Percentiles rank a stretch among this genome's conserved stretches.
Evolutionary conservation across 2,113 vertebrate species (phyloP).

Genomic region (Thermophis baileyi): DNA sequence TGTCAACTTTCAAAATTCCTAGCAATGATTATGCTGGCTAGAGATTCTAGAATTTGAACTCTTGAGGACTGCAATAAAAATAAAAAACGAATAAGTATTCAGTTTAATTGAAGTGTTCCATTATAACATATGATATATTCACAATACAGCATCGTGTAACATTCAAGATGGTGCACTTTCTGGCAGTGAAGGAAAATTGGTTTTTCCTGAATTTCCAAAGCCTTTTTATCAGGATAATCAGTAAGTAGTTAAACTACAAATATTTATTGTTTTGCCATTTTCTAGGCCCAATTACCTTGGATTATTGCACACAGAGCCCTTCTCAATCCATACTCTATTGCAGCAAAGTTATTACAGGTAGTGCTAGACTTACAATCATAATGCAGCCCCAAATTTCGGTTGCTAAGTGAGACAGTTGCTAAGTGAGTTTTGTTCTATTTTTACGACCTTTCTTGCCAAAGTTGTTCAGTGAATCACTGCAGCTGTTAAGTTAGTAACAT

Average conservation of each 20-base stretch:
- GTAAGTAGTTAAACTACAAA: constrained; percentile 61
- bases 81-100: not conserved
- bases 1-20: not conserved
- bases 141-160: constrained; percentile 66
- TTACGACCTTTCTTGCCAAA: not conserved
- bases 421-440: too few relatives aligned
- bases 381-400: not conserved
- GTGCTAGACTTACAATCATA: not conserved
- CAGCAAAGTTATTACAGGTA: not conserved
- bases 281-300: not conserved
- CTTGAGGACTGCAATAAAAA: not conserved
- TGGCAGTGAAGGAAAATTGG: constrained; percentile 65
- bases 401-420: not conserved
- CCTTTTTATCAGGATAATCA: constrained; percentile 72
- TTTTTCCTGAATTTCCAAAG: constrained; percentile 65
- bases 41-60: not conserved
- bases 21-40: not conserved
- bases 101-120: not conserved
- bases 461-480: not conserved
- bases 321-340: not conserved
- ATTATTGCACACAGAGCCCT: not conserved
- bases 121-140: not conserved
- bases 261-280: not conserved
- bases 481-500: too few relatives aligned
- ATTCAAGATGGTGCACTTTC: constrained; percentile 61